Evolutionary conservation across 2,113 vertebrate species (phyloP).

Genomic region (Fregetta grallaria): DNA sequence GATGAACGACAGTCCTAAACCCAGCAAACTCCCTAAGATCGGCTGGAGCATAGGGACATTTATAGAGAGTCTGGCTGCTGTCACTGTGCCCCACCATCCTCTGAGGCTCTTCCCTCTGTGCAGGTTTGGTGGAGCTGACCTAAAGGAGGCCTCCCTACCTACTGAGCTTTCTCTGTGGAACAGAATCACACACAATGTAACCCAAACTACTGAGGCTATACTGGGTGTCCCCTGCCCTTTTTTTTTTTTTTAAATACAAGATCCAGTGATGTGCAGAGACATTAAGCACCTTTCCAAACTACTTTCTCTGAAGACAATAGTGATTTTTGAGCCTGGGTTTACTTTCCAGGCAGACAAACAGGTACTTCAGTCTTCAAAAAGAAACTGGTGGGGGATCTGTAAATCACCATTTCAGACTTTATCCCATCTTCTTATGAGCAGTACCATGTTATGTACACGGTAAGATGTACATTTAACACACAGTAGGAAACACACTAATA

Average conservation of each 20-base stretch:
- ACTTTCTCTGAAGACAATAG: neutral
- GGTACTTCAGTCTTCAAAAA: neutral
- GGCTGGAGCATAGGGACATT: neutral
- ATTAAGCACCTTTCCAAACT: neutral
- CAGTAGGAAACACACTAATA: neutral
- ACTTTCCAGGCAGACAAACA: neutral
- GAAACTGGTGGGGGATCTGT: neutral
- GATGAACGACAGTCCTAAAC: neutral
- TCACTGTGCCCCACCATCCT: neutral
- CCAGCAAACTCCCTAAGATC: neutral
- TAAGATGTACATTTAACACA: neutral
- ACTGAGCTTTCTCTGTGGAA: neutral
- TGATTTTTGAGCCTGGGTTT: neutral
- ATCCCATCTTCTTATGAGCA: neutral
- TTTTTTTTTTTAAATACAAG: neutral
- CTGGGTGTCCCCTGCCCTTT: too few relatives aligned
- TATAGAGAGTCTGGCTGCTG: neutral
- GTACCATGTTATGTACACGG: fast-evolving
- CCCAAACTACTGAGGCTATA: neutral
- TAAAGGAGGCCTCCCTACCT: neutral
- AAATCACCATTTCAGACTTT: neutral
- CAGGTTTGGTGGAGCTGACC: neutral
- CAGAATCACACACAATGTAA: neutral
- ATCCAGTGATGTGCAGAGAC: neutral
- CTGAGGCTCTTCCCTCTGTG: neutral